Percentiles rank a stretch among this genome's conserved stretches.
Conservation (phyloP, 2,888 invertebrate genomes). For the Polymixis flavicincta region DNA sequence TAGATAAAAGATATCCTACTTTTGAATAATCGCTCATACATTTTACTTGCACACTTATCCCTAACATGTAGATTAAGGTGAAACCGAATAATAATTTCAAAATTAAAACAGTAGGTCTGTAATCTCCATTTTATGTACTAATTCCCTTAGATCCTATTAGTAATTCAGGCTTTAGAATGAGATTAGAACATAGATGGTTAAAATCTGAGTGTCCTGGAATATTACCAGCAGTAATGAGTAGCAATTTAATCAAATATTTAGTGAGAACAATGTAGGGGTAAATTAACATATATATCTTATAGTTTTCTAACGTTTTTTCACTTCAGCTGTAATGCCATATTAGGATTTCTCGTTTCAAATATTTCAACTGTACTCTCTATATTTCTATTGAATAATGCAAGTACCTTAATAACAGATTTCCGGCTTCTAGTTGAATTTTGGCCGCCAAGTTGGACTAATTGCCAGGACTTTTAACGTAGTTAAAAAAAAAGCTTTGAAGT, state of each 20-base stretch:
- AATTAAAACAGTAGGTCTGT: background rate
- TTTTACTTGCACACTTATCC: background rate
- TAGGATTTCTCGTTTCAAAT: too few species aligned
- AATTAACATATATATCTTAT: too few species aligned
- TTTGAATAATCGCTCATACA: background rate
- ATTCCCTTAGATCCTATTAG: background rate
- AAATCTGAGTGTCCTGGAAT: background rate
- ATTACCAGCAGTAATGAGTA: background rate
- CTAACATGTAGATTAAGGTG: background rate
- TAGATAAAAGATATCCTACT: background rate
- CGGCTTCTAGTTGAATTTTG: too few species aligned
- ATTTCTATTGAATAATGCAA: too few species aligned
- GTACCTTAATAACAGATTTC: too few species aligned
- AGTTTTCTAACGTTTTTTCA: too few species aligned
- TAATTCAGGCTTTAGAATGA: background rate
- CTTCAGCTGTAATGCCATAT: too few species aligned
- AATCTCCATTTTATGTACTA: background rate
- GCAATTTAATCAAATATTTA: background rate
- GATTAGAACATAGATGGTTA: constrained; percentile 1
- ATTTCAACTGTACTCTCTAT: too few species aligned
- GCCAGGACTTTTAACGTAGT: too few species aligned
- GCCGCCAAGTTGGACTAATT: too few species aligned
- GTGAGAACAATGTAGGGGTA: too few species aligned
- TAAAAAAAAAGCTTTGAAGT: too few species aligned
- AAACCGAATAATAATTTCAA: background rate